Percentiles rank a stretch among this genome's conserved stretches.
Conservation (phyloP, 1,140 invertebrate genomes). For the Drosophila santomea region DNA sequence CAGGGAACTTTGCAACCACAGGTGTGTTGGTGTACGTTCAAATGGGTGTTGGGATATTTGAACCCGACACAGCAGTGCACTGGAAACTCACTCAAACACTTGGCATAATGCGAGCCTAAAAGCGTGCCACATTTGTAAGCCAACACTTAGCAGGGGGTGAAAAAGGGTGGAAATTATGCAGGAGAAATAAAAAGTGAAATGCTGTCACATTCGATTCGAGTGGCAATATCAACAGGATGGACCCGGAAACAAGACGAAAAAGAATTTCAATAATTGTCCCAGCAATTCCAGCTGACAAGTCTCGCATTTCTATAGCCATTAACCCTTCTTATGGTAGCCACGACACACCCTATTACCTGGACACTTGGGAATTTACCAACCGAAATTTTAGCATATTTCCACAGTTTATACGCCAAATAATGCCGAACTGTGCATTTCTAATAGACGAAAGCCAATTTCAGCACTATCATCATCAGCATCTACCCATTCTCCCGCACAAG, state of each 20-base stretch:
- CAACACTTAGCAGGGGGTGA: constrained; percentile 31
- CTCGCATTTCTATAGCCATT: constrained; percentile 77
- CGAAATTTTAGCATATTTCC: constrained; percentile 70
- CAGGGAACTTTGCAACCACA: constrained; percentile 45
- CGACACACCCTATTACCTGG: constrained; percentile 2
- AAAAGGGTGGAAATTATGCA: constrained; percentile 59
- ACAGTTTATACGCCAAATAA: constrained; percentile 77
- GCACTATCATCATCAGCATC: constrained; percentile 54
- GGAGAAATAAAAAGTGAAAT: constrained; percentile 66
- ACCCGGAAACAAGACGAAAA: constrained; percentile 55
- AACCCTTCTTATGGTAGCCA: constrained; percentile 64
- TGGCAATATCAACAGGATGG: constrained; percentile 63
- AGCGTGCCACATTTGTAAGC: constrained; percentile 58
- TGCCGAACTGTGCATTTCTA: constrained; percentile 78
- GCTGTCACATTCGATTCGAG: constrained; percentile 78
- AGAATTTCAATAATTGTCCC: constrained; percentile 76
- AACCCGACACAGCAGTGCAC: constrained; percentile 29
- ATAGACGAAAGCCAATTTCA: constrained; percentile 75
- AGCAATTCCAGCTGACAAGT: constrained; percentile 74
- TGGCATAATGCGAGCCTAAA: constrained; percentile 74
- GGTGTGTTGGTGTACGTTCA: constrained; percentile 15
- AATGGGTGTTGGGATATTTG: constrained; percentile 36
- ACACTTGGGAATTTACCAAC: constrained; percentile 41
- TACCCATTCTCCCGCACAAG: constrained; percentile 17
- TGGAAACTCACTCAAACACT: constrained; percentile 75